phyloP scores from a whole-genome alignment of 2,797 vertebrate species.

The Gobionotothen gibberifrons region DNA sequence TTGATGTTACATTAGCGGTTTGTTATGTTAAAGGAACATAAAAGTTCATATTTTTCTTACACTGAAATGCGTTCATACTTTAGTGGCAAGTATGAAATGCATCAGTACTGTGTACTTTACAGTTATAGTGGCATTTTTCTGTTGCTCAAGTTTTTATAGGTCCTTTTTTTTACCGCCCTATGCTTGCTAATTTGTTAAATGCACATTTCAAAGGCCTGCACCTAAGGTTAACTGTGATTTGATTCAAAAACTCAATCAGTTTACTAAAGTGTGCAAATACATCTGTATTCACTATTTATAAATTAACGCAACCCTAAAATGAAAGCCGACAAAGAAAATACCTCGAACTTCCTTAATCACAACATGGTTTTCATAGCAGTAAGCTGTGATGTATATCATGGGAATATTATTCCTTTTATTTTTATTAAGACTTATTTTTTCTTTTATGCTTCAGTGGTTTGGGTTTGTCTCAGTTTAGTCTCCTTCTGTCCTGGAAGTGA shows the following conservation, averaged over 20 bases:
- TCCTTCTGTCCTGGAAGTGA: not conserved
- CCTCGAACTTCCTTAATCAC: no score
- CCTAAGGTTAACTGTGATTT: not conserved
- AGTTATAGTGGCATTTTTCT: not conserved
- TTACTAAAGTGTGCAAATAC: not conserved
- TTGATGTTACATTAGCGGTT: no score
- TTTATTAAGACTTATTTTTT: not conserved
- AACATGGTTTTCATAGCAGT: not conserved
- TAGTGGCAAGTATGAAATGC: no score
- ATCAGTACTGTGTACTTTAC: not conserved
- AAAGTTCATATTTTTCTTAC: no score
- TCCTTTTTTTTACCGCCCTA: not conserved
- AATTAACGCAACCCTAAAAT: not conserved
- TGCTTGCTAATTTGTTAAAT: no score
- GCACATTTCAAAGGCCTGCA: not conserved
- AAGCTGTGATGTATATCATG: no score
- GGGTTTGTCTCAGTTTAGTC: not conserved
- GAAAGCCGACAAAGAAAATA: not conserved
- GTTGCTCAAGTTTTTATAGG: not conserved
- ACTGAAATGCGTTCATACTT: no score
- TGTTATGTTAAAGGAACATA: no score
- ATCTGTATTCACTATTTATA: no score
- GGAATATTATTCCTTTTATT: no score
- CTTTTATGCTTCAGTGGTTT: not conserved
- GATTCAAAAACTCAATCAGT: not conserved